Conservation (phyloP, 2,797 vertebrate genomes). For the Coranthus polyacanthus region DNA sequence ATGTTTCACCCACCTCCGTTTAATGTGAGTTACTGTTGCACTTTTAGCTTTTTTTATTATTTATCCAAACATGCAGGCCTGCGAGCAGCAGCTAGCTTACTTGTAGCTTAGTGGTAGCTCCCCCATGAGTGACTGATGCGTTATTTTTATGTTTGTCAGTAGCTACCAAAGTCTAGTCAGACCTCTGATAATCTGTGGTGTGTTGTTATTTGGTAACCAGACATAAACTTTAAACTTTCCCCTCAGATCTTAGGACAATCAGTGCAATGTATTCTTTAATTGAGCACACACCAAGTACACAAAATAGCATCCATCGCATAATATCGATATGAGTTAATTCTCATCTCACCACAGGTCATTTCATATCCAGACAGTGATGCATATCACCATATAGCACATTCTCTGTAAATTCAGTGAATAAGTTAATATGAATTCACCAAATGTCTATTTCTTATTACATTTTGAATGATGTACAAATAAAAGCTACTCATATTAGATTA, state of each 20-base stretch:
- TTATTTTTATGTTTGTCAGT: neutral
- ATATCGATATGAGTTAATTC: no score
- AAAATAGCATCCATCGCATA: neutral
- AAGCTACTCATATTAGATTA: no score
- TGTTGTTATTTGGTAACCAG: neutral
- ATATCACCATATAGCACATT: no score
- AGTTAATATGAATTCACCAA: no score
- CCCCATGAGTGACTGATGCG: neutral
- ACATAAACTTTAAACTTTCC: neutral
- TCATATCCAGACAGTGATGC: no score
- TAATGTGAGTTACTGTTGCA: constrained; percentile 24
- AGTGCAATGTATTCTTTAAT: no score
- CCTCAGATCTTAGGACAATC: no score
- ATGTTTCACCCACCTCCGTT: neutral
- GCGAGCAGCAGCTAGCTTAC: no score
- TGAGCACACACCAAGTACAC: neutral
- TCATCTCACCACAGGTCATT: no score
- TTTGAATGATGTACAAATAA: no score
- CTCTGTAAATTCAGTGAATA: no score
- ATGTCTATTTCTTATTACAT: no score
- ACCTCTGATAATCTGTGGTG: neutral
- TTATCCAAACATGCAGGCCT: neutral
- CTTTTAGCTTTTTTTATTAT: neutral
- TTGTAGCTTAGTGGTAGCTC: neutral
- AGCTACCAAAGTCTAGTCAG: constrained; percentile 15